A percentile compares a stretch with the other conserved stretches of the same genome.
Evolutionary conservation across 2,113 vertebrate genomes (phyloP).

Genomic region (Anser brachyrhynchus): DNA sequence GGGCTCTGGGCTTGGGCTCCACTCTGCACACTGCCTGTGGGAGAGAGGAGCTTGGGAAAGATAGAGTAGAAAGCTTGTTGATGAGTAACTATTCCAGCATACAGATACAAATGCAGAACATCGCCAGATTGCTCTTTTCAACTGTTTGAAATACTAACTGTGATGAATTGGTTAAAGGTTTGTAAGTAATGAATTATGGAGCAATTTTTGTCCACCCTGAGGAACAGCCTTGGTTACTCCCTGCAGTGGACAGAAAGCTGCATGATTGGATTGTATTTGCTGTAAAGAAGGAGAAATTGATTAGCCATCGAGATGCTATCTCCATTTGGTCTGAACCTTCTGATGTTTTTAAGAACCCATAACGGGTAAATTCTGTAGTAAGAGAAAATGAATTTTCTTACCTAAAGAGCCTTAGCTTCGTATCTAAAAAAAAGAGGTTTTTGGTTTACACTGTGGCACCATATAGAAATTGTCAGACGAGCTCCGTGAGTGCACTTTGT

Average conservation of each 20-base stretch:
- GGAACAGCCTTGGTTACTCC: not conserved
- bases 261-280: not conserved
- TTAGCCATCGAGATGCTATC: not conserved
- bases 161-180: not conserved
- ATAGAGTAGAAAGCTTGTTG: not conserved
- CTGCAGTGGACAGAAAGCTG: not conserved
- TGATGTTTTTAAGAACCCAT: not conserved
- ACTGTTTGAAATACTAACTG: not conserved
- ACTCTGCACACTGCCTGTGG: not conserved
- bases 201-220: not conserved
- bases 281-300: not conserved
- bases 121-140: not conserved
- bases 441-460: not conserved
- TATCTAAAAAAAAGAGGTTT: not conserved
- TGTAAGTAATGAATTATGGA: not conserved
- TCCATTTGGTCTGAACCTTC: not conserved
- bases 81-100: not conserved
- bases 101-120: not conserved
- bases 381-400: not conserved
- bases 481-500: constrained; percentile 24
- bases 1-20: not conserved
- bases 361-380: not conserved
- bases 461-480: not conserved
- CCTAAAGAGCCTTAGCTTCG: not conserved
- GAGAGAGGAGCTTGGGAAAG: not conserved